A percentile compares a stretch with the other conserved stretches of the same genome.
Evolutionary conservation across 2,888 invertebrate genomes (phyloP).

Genomic region (Sinohyriopsis cumingii): DNA sequence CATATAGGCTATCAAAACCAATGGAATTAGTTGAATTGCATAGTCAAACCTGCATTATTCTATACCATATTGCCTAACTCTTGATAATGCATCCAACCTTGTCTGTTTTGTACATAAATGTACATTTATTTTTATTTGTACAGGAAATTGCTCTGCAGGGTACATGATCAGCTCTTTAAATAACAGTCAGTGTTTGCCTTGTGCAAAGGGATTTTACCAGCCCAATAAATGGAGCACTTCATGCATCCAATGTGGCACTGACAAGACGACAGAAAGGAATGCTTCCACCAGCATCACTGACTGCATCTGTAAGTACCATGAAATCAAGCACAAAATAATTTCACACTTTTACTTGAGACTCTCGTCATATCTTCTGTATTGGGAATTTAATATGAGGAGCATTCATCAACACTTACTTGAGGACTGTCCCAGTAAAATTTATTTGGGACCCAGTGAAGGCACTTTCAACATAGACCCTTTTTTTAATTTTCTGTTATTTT

Average conservation of each 20-base stretch:
- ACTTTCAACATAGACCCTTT: no score
- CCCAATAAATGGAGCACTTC: constrained; percentile 15
- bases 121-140: neutral
- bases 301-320: constrained; percentile 16
- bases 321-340: neutral
- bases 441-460: no score
- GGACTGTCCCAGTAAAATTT: no score
- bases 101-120: no score
- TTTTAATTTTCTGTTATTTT: no score
- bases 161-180: neutral
- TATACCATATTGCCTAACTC: no score
- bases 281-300: constrained; percentile 1
- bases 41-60: no score
- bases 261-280: constrained; percentile 11
- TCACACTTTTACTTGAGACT: neutral
- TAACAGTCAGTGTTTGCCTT: constrained; percentile 8
- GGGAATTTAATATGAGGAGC: no score
- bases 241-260: constrained; percentile 16
- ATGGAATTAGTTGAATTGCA: no score
- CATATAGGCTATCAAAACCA: no score
- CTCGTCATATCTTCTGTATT: neutral
- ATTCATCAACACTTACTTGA: no score
- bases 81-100: no score
- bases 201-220: constrained; percentile 18
- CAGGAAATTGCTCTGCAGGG: constrained; percentile 24